Base-by-base conservation (phyloP, 2,113 vertebrate genomes). In the Oryzias javanicus region DNA sequence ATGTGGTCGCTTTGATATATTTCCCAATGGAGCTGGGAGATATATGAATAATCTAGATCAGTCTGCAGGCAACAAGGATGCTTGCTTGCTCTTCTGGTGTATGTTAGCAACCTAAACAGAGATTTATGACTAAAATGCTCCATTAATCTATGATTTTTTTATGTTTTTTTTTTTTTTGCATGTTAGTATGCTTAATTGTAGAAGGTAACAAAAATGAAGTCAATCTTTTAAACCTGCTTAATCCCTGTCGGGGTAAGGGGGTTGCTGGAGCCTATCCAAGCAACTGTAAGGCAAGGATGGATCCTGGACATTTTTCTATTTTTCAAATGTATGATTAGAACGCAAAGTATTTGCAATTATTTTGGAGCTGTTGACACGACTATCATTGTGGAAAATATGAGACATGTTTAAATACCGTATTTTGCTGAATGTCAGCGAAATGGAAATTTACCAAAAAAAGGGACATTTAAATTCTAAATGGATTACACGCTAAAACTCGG, bases 81-180 rank as follows among this genome's bases (percentile, higher is more conserved):
- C 14, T 40, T 27, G 4, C 14, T 3, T 42, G 20, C 49, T 70
- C 10, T 2, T 16, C 6, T 40, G 27, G 22, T 60, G 24, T 4
- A 20, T 51, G 3, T 15, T 57, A 17, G 42, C 48, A 27, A 15
- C 18, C 44, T 18, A 64, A 8, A 18, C 47, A 22, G 2, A 22
- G n/a, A n/a, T 41, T 4, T 56, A 19, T 58, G 29, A 75, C 65
- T 53, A 72, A 42, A 55, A 69, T 29, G 16, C 15, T 5, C 4
- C 5, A 44, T 0, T 35, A 1, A 20, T 5, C 2, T 19, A 18
- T 51, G 29, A 16, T 19, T 24, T 18, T 45, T 2, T 51, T 1
- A 15, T 4, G 12, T 0, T 64, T 2, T 6, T 0, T 25, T 0
- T 64, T 2, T 6, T 0, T 25, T 2, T 60, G 14, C 20, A 44